Conservation (phyloP, 2,888 invertebrate genomes). For the Margaritifera margaritifera region DNA sequence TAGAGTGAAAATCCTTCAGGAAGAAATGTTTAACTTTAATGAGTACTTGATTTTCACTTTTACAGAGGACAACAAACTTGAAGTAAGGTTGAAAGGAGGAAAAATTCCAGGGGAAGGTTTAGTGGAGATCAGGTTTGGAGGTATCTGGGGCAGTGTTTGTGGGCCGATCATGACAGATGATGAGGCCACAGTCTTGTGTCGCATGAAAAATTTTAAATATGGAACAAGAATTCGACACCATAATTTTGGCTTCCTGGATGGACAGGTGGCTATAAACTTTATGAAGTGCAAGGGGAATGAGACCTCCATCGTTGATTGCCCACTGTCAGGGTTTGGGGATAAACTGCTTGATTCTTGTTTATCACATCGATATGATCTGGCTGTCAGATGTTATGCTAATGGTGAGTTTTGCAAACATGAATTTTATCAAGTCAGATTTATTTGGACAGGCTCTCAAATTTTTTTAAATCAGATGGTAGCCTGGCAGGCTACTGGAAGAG, state of each 20-base stretch:
- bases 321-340: conserved; percentile 41
- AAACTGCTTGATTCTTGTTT: conserved; percentile 23
- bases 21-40: neutral
- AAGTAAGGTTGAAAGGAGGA: conserved; percentile 32
- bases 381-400: conserved; percentile 50
- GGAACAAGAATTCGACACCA: conserved; percentile 38
- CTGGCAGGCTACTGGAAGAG: no score
- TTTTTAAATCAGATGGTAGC: no score
- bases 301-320: conserved; percentile 42
- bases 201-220: conserved; percentile 49
- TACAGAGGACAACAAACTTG: conserved; percentile 31
- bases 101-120: conserved; percentile 75
- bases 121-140: conserved; percentile 81
- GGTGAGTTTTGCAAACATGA: conserved; percentile 30
- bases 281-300: conserved; percentile 74
- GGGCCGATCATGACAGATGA: conserved; percentile 70
- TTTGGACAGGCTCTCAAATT: no score
- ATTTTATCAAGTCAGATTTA: no score
- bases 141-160: conserved; percentile 86
- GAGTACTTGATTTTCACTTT: conserved; percentile 2
- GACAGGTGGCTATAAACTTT: conserved; percentile 60
- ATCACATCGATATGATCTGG: conserved; percentile 40
- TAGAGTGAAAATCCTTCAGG: no score
- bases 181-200: conserved; percentile 59
- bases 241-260: conserved; percentile 27